A percentile compares a stretch with the other conserved stretches of the same genome.
Conservation (phyloP, 1,140 invertebrate genomes). For the Aricia agestis region DNA sequence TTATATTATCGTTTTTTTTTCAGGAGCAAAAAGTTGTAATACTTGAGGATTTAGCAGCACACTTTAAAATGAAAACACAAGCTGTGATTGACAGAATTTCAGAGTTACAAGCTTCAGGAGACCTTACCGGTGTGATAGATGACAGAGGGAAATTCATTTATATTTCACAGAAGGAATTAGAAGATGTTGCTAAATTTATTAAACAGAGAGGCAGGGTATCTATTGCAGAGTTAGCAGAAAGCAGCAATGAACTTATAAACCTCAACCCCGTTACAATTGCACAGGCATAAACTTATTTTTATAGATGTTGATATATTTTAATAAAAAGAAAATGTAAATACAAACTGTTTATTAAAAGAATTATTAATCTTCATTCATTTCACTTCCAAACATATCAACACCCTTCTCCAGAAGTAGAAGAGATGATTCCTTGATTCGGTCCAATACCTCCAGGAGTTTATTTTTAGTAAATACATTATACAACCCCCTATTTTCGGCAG, state of each 20-base stretch:
- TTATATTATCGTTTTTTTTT: constrained; percentile 28
- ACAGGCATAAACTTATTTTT: constrained; percentile 1
- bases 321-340: constrained; percentile 26
- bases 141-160: constrained; percentile 99
- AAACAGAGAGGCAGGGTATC: constrained; percentile 95
- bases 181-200: constrained; percentile 96
- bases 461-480: constrained; percentile 89
- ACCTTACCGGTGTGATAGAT: constrained; percentile 96
- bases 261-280: constrained; percentile 78
- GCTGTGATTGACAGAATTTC: constrained; percentile 91
- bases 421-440: constrained; percentile 88
- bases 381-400: constrained; percentile 84
- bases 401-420: constrained; percentile 82
- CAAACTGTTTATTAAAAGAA: constrained; percentile 42
- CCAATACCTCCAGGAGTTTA: constrained; percentile 84
- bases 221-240: constrained; percentile 94
- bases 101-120: constrained; percentile 87
- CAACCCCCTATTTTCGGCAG: constrained; percentile 85
- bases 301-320: constrained; percentile 7
- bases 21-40: constrained; percentile 93
- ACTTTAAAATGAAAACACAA: constrained; percentile 96
- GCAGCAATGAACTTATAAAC: constrained; percentile 95
- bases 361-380: constrained; percentile 50
- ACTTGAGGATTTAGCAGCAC: constrained; percentile 93
- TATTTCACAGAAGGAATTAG: constrained; percentile 93